Conservation (phyloP, 2,797 vertebrate genomes). For the Fundulus diaphanus region DNA sequence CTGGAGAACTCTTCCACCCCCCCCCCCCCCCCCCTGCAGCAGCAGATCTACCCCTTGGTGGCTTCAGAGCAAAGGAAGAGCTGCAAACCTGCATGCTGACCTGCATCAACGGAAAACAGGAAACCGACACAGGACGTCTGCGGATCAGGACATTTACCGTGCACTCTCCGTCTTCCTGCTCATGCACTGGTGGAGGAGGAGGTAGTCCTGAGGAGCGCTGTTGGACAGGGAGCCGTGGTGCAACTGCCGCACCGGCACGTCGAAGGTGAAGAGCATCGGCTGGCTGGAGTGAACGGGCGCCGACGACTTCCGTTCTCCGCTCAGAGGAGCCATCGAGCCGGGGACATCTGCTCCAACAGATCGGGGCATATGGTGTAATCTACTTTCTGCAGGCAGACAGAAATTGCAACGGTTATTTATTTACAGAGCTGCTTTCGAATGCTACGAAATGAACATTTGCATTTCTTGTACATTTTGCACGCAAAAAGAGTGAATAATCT, state of each 20-base stretch:
- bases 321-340: conserved; percentile 81
- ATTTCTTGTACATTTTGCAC: conserved; percentile 16
- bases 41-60: conserved; percentile 41
- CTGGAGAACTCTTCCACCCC: no score
- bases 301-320: conserved; percentile 89
- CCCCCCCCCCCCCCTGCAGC: conserved; percentile 21
- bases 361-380: conserved; percentile 86
- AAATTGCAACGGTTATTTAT: conserved; percentile 47
- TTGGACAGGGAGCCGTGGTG: conserved; percentile 89
- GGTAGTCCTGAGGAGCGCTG: conserved; percentile 98
- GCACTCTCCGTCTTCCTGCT: conserved; percentile 93
- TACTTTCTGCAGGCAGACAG: conserved; percentile 82
- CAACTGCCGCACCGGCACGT: conserved; percentile 84
- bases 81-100: conserved; percentile 75
- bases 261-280: conserved; percentile 95
- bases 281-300: conserved; percentile 94
- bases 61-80: conserved; percentile 63
- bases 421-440: conserved; percentile 4
- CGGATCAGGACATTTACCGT: conserved; percentile 84
- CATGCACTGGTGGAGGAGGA: conserved; percentile 98
- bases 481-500: conserved; percentile 36
- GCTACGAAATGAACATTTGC: conserved; percentile 3
- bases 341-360: conserved; percentile 89
- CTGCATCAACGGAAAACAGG: conserved; percentile 75
- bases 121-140: conserved; percentile 72